Percentiles rank a stretch among this genome's conserved stretches.
Conservation (phyloP, 1,140 invertebrate genomes). For the Drosophila nigrodunni region DNA sequence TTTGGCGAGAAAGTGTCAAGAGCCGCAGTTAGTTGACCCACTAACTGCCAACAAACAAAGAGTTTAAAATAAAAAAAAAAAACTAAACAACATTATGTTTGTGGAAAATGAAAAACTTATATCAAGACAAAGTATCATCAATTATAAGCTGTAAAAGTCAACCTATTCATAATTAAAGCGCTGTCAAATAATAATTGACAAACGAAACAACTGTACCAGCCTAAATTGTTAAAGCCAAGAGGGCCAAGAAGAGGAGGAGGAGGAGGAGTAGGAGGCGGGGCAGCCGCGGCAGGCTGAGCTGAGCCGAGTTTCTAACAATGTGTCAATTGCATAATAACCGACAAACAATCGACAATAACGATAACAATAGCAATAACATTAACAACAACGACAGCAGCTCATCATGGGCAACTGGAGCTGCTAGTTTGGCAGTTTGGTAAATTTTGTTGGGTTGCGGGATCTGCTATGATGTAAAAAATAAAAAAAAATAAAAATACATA, state of each 20-base stretch:
- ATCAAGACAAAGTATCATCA: conserved; percentile 62
- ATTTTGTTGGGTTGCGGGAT: not conserved
- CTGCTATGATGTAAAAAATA: not conserved
- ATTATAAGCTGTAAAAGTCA: conserved; percentile 64
- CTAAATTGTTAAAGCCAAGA: not conserved
- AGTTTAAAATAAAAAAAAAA: conserved; percentile 30
- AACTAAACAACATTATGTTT: not conserved
- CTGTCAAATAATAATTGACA: conserved; percentile 76
- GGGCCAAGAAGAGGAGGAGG: not conserved
- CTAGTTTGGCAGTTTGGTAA: not conserved
- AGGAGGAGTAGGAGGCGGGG: not conserved
- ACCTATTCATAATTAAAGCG: conserved; percentile 67
- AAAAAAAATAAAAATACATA: not conserved
- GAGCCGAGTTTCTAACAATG: conserved; percentile 63
- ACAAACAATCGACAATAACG: conserved; percentile 23
- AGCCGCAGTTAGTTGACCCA: conserved; percentile 11
- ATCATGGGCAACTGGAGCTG: conserved; percentile 27
- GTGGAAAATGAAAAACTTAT: not conserved
- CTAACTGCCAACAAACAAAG: conserved; percentile 21
- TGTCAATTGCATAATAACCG: conserved; percentile 76
- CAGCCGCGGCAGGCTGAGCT: conserved; percentile 1
- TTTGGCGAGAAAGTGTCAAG: conserved; percentile 49
- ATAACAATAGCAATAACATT: not conserved
- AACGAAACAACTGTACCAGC: conserved; percentile 17
- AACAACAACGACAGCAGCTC: conserved; percentile 29